A percentile compares a stretch with the other conserved stretches of the same genome.
phyloP scores from a whole-genome alignment of 1,140 invertebrate species.

The Diprion similis region DNA sequence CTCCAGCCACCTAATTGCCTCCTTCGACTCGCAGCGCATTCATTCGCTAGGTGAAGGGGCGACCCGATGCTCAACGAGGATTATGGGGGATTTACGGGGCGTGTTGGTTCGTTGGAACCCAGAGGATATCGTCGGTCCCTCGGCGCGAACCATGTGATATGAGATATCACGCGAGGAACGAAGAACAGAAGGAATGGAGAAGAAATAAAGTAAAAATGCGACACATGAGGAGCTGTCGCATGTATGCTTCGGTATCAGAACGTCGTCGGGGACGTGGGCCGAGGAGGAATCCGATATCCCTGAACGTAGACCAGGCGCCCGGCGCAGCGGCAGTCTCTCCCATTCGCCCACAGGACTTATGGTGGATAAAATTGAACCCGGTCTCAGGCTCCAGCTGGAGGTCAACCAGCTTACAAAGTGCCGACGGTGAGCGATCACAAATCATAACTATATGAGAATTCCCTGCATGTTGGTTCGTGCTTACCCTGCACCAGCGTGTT shows the following conservation, averaged over 20 bases:
- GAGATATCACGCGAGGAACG: background rate
- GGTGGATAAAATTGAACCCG: constrained; percentile 15
- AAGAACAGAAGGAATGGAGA: background rate
- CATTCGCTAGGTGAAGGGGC: background rate
- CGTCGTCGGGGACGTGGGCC: background rate
- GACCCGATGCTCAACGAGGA: background rate
- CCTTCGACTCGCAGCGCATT: background rate
- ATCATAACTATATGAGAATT: constrained; percentile 26
- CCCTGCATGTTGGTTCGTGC: background rate
- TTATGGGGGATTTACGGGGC: background rate
- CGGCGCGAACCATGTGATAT: background rate
- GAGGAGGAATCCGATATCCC: constrained; percentile 27
- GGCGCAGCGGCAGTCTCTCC: constrained; percentile 17
- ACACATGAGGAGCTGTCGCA: background rate
- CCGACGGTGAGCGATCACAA: constrained; percentile 21
- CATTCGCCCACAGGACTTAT: constrained; percentile 9
- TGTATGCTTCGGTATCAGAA: background rate
- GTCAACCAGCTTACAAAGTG: constrained; percentile 27
- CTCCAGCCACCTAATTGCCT: constrained; percentile 34
- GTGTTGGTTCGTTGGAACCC: background rate
- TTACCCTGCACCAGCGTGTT: background rate
- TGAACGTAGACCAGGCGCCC: background rate
- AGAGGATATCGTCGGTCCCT: background rate
- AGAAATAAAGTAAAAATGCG: background rate
- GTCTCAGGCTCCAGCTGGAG: constrained; percentile 23